Evolutionary conservation across 2,888 invertebrate species (phyloP), one percentile per base, ranked within the genome.

Genomic region (Eucera pruinosa): DNA sequence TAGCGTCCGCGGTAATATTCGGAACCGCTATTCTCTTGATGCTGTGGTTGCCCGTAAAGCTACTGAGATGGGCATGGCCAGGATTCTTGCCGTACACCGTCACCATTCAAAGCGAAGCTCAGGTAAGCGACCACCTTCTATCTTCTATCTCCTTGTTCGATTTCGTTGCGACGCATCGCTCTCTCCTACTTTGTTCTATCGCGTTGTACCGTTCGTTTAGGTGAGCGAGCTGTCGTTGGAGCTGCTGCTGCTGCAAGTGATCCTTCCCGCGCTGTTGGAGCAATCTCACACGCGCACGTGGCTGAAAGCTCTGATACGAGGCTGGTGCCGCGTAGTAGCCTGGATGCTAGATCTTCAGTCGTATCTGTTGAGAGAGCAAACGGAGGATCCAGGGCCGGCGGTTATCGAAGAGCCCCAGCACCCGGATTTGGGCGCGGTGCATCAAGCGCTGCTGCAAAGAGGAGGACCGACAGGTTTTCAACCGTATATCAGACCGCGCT

Each of bases 11-110:
- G 18, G 97, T 99, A 89, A 97, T 98, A 86, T 99, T 99, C 93
- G 99, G 99, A 23, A 98, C 97, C 1, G 98, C 97, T 0, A 98
- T 99, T 1, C 93, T 99, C 43, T 94, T 99, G 50, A 98, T 99
- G 96, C 94, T 99, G 48, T 99, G 98, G 97, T 93, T 99, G 67
- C 99, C 99, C 0, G 96, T 99, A 36, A 94, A 97, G 67, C 95
- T 98, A 54, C 95, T 99, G 78, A 96, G 97, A 89, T 94, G 95
- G 81, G 91, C 95, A 0, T 94, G 97, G 92, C 97, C 98, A 0
- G 95, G 95, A n/a, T 97, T 98, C 93, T 93, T 99, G 86, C 99
- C 99, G 0, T 99, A 99, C 90, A 97, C 98, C 1, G 96, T 99
- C 15, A 96, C 97, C 0, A 94, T 96, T 0, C 96, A 95, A 81